Evolutionary conservation across 2,888 invertebrate genomes (phyloP).

Genomic region (Oscheius onirici): DNA sequence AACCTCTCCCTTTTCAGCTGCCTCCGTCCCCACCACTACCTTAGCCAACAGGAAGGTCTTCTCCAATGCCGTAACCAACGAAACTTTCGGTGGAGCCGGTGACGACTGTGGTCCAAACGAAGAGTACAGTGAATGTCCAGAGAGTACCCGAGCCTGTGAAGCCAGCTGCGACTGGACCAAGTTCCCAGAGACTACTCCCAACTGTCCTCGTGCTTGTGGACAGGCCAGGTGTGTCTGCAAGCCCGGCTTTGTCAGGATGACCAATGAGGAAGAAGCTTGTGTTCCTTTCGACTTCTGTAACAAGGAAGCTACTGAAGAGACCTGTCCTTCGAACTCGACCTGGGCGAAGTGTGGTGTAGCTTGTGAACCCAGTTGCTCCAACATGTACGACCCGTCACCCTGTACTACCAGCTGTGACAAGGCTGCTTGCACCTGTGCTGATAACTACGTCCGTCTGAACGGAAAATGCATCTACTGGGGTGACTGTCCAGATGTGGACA

Average conservation of each 20-base stretch:
- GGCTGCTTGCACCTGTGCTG: slow-evolving; percentile 68
- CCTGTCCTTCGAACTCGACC: slow-evolving; percentile 62
- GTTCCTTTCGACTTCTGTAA: slow-evolving; percentile 69
- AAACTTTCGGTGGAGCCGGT: slow-evolving; percentile 23
- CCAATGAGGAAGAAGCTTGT: slow-evolving; percentile 61
- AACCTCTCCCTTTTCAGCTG: no score
- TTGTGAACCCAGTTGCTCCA: slow-evolving; percentile 67
- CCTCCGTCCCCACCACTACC: not conserved
- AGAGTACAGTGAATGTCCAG: slow-evolving; percentile 65
- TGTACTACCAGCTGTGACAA: slow-evolving; percentile 65
- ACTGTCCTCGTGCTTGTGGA: slow-evolving; percentile 52
- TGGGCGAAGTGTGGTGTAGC: slow-evolving; percentile 70
- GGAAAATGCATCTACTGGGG: slow-evolving; percentile 68
- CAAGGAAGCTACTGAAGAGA: slow-evolving; percentile 38
- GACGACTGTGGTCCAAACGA: slow-evolving; percentile 66
- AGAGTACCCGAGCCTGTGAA: slow-evolving; percentile 65
- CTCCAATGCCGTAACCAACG: slow-evolving; percentile 4
- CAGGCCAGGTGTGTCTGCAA: slow-evolving; percentile 50
- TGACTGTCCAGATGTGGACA: slow-evolving; percentile 61
- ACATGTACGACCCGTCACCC: slow-evolving; percentile 67
- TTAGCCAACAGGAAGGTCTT: not conserved
- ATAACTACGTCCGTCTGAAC: slow-evolving; percentile 67
- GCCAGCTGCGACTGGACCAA: slow-evolving; percentile 70
- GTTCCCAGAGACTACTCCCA: slow-evolving; percentile 57
- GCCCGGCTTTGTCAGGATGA: slow-evolving; percentile 63